Evolutionary conservation across 92 coral and sea anemone species (phyloP), one percentile per base, ranked within the genome.

Genomic region (Actinernus sp.): DNA sequence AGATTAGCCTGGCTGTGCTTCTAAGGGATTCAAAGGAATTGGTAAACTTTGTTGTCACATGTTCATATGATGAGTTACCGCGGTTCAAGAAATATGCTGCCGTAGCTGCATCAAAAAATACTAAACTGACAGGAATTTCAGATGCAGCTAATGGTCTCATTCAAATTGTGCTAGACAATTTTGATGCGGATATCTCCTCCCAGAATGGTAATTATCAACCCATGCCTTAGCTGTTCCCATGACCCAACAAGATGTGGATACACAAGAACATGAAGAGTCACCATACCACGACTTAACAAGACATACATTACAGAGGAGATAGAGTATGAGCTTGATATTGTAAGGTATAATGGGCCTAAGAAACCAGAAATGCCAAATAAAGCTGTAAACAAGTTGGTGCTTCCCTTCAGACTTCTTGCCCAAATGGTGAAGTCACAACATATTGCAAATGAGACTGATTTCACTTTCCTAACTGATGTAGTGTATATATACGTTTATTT

Each of bases 311-410:
- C 72, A 0, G 49, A 39, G 55, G 63, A 31, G 3, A 71, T 63
- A 3, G 85, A 77, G 17, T 77, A 44, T 62, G 81, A 84, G 2
- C 69, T 84, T 57, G 47, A 58, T 8, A 41, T 76, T 13, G 69
- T 63, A 13, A 75, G 71, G 29, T 85, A 85, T 55, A 70, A 78
- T 47, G 91, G 91, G 26, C 92, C 79, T 22, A 85, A 85, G 76
- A 70, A 18, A 65, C 78, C 66, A 21, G 49, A 60, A 26, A 78
- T 79, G 81, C 91, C 85, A 1, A 75, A 63, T 7, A 63, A 47
- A 2, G 70, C 76, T 48, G 14, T 67, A 4, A 71, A 58, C 26
- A 78, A 78, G 55, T 43, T 26, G 14, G 91, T 85, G 20, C 86
- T 49, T 8, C 91, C 86, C 0, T 68, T 85, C n/a, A 85, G 64